These are phyloP conservation scores for Actinemys pallida DNA, from an alignment of 2,113 vertebrate genomes.

Conservation along the genomic window DNA sequence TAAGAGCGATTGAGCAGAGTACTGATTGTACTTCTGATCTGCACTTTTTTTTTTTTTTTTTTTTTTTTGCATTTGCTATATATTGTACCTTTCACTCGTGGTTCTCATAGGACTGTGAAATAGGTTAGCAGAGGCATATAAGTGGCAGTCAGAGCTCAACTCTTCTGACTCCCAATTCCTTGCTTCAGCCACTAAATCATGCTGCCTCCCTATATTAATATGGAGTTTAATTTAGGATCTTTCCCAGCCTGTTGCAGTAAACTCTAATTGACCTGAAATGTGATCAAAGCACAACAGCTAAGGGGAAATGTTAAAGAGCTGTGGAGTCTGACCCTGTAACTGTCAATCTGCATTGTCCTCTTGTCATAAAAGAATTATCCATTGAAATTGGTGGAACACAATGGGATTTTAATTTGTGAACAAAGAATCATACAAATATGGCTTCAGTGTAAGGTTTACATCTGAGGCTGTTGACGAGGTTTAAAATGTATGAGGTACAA, in stretches of 20 bases:
- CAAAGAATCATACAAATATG: not conserved
- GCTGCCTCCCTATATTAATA: fast-evolving
- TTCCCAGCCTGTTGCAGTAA: not conserved
- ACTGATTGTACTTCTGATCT: not conserved
- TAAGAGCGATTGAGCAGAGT: not conserved
- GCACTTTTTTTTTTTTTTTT: not conserved
- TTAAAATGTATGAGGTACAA: not conserved
- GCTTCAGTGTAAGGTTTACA: not conserved
- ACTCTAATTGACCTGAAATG: not conserved
- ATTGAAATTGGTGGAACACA: not conserved
- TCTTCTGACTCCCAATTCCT: not conserved
- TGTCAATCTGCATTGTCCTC: fast-evolving
- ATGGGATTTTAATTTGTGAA: not conserved
- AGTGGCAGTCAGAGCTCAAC: not conserved
- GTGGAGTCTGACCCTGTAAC: not conserved
- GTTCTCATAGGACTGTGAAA: fast-evolving
- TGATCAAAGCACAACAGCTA: not conserved
- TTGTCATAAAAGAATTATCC: not conserved
- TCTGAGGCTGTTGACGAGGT: fast-evolving
- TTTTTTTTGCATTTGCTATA: not conserved
- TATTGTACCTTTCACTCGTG: not conserved
- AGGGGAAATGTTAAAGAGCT: not conserved
- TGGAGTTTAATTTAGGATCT: not conserved
- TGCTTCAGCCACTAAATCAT: not conserved
- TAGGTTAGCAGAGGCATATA: fast-evolving